Evolutionary conservation across 1,140 invertebrate genomes (phyloP), one percentile per base, ranked within the genome.

Genomic region (Teleogryllus occipitalis): DNA sequence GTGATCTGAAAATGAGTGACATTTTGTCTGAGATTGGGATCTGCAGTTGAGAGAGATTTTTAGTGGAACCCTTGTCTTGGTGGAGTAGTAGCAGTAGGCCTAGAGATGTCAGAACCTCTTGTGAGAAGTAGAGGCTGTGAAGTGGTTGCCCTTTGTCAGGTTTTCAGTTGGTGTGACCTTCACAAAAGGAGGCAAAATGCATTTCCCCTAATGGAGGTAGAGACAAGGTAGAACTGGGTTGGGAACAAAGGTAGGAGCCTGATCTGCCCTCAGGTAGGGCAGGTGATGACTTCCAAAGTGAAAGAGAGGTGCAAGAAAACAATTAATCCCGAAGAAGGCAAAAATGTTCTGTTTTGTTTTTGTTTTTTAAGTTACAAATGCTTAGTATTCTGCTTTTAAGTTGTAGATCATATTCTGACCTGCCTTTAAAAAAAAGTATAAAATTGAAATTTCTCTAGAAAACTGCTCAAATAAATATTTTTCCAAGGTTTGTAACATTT

Each of bases 171-270:
- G 2, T 65, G 54, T 65, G 54, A 3, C 54, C 10, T 18, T 14
- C 54, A 65, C 54, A 65, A 65, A 65, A 65, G 54, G 7, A 18
- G 54, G 54, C 7, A 65, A 48, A 77, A 77, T 77, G 22, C 47
- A 48, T 77, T 77, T 75, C 78, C 73, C 54, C 79, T 80, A 80
- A 80, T 80, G 79, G 79, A 77, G 49, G 79, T 76, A 46, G 7
- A 80, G 76, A 80, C 79, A 80, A 77, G 79, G 75, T 80, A 74
- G 79, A 80, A 47, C 73, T 47, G 47, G 18, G 22, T 14, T 18
- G 27, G 48, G 75, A 80, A 80, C 79, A 80, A 80, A 80, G 79
- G 78, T 14, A 78, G 49, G 21, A 18, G 10, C 54, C 54, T 49
- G 78, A 78, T 49, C 48, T 78, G 78, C 54, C 78, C 54, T 78